Percentiles rank a stretch among this genome's conserved stretches.
Conservation (phyloP, 2,113 vertebrate genomes). For the Syrrhaptes paradoxus region DNA sequence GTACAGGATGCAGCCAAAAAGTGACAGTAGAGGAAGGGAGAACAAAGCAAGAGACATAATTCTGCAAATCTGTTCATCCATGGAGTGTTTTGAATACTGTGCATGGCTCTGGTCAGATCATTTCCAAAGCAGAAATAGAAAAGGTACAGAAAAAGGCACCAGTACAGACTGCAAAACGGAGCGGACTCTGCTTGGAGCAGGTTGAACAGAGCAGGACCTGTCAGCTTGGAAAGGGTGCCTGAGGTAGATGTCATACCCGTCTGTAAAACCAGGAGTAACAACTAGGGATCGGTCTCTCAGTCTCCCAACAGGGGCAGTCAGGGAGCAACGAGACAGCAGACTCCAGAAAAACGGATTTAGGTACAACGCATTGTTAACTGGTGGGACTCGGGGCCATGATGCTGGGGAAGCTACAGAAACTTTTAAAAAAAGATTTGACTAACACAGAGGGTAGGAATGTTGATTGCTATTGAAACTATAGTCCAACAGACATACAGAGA, state of each 20-base stretch:
- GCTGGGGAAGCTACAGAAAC: background rate
- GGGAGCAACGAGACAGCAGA: fast-evolving
- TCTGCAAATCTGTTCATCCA: background rate
- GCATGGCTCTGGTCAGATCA: background rate
- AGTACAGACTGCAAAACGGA: background rate
- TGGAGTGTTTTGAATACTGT: background rate
- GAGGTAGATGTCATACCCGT: background rate
- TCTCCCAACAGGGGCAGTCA: background rate
- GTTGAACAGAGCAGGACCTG: background rate
- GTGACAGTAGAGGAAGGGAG: background rate
- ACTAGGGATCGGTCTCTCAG: background rate
- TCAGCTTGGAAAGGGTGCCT: background rate
- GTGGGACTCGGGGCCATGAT: background rate
- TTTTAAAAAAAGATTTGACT: background rate
- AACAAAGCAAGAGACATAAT: background rate
- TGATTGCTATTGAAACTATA: background rate
- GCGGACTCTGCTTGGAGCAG: background rate
- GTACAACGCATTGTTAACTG: background rate
- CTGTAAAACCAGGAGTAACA: background rate
- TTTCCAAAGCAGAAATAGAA: background rate
- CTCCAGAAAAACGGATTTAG: background rate
- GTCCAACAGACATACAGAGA: no score
- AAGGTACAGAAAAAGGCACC: background rate
- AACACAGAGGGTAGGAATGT: background rate
- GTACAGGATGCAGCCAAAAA: background rate